A percentile compares a stretch with the other conserved stretches of the same genome.
phyloP scores from a whole-genome alignment of 2,797 vertebrate genomes.

The Leptatherina wallacei region DNA sequence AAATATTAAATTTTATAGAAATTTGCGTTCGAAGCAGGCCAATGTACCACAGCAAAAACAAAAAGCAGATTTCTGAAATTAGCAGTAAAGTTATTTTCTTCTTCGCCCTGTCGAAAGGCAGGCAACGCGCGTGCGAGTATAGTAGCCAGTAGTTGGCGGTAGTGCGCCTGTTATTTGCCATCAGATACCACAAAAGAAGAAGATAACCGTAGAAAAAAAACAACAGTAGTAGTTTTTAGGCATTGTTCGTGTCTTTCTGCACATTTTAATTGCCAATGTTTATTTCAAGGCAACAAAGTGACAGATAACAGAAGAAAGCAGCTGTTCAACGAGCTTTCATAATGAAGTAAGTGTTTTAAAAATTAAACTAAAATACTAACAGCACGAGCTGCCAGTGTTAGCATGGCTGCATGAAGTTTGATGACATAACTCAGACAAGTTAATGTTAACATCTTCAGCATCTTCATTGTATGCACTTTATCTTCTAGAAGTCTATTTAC shows the following conservation, averaged over 20 bases:
- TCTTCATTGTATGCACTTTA: background rate
- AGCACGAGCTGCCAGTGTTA: background rate
- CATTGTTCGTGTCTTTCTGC: background rate
- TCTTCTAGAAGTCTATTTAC: background rate
- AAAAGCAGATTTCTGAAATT: background rate
- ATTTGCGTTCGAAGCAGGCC: no score
- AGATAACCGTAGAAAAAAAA: background rate
- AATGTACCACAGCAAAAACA: background rate
- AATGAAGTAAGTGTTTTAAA: constrained; percentile 78
- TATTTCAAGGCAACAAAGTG: background rate
- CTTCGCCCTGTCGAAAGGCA: background rate
- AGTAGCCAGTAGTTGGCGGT: background rate
- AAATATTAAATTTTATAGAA: fast-evolving
- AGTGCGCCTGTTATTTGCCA: background rate
- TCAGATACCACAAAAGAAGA: background rate
- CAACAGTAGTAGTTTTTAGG: background rate
- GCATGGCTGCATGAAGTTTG: background rate
- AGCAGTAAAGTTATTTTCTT: background rate
- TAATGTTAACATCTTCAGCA: no score
- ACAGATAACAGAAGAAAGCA: constrained; percentile 1
- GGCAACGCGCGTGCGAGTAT: background rate
- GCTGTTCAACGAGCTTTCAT: constrained; percentile 9
- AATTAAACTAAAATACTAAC: background rate
- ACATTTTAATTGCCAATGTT: background rate
- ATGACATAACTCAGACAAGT: background rate